Conservation (phyloP, 2,797 vertebrate genomes). For the Leucoraja ocellata region DNA sequence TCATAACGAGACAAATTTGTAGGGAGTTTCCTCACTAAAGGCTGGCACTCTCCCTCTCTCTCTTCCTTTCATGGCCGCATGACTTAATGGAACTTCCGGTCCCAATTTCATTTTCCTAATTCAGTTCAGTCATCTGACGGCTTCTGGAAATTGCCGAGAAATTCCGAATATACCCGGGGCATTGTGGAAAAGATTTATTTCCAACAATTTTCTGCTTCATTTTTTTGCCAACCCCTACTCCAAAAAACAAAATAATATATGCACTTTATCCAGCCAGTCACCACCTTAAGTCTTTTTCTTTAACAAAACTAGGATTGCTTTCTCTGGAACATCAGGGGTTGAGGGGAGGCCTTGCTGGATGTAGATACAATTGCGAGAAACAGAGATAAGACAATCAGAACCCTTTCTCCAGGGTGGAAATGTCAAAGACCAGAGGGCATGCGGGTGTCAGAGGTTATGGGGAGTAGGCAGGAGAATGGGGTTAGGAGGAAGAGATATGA, state of each 20-base stretch:
- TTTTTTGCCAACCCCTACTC: too few species aligned
- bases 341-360: too few species aligned
- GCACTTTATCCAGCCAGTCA: background rate
- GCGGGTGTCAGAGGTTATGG: too few species aligned
- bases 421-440: too few species aligned
- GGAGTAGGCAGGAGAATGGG: too few species aligned
- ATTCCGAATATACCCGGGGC: background rate
- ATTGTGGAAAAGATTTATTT: background rate
- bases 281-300: background rate
- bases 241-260: background rate
- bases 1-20: background rate
- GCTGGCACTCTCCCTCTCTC: background rate
- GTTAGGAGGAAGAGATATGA: too few species aligned
- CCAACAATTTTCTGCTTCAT: too few species aligned
- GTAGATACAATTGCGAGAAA: background rate
- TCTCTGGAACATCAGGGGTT: background rate
- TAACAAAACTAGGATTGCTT: background rate
- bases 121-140: background rate
- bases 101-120: background rate
- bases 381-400: too few species aligned
- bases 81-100: background rate
- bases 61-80: too few species aligned
- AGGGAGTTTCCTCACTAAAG: background rate
- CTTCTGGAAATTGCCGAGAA: background rate
- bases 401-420: too few species aligned